These are phyloP conservation scores for Orthosia cruda DNA, from an alignment of 2,888 invertebrate genomes.

Conservation along the genomic window DNA sequence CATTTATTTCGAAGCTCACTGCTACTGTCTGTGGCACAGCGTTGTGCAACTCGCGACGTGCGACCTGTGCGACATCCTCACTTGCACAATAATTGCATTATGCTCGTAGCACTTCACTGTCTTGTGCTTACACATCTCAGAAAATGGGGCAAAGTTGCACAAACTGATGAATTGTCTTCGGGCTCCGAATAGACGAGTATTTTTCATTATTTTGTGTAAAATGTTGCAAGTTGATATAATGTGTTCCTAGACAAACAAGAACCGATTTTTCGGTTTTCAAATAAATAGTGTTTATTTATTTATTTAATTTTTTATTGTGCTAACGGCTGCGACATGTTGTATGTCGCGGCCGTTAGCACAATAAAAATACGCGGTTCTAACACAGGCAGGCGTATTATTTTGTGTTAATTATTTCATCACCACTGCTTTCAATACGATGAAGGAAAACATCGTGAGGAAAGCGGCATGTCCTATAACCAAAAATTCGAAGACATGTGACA, in stretches of 20 bases:
- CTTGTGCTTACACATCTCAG: conserved; percentile 24
- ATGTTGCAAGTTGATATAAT: conserved; percentile 6
- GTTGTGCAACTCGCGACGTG: conserved; percentile 18
- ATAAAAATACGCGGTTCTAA: too few species aligned
- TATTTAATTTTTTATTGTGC: too few species aligned
- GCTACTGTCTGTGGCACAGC: background rate
- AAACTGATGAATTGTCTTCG: conserved; percentile 17
- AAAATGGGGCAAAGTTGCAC: conserved; percentile 32
- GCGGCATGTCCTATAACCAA: too few species aligned
- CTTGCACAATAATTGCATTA: conserved; percentile 41
- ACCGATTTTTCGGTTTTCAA: too few species aligned
- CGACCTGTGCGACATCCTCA: conserved; percentile 22
- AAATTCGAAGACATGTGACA: too few species aligned
- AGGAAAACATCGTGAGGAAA: too few species aligned
- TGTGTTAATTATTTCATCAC: too few species aligned
- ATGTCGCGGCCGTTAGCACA: too few species aligned
- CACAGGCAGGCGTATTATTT: too few species aligned
- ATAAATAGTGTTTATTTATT: too few species aligned
- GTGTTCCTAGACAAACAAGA: background rate
- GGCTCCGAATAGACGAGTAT: conserved; percentile 13
- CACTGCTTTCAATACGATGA: too few species aligned
- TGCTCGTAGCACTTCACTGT: background rate
- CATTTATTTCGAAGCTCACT: conserved; percentile 15
- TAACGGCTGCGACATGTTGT: too few species aligned
- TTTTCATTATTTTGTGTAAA: conserved; percentile 5